Evolutionary conservation across 1,140 invertebrate genomes (phyloP), one percentile per base, ranked within the genome.

Genomic region (Drosophila saltans): DNA sequence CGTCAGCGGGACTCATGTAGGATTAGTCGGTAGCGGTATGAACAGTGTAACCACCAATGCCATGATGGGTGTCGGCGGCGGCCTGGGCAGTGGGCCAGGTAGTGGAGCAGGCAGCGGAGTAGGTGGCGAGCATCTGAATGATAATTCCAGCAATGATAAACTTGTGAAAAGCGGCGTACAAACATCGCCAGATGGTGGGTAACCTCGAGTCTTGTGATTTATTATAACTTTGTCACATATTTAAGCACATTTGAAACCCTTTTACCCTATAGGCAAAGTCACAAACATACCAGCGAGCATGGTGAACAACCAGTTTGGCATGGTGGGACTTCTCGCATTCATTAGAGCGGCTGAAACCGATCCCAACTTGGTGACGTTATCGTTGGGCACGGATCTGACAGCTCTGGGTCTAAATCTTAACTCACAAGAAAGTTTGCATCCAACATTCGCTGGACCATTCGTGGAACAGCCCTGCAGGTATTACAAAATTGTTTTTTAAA

Each of bases 231-330:
- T 36, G 6, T 24, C 30, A n/a, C 16, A 52, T 24, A 45, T 40
- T 10, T 2, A 16, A 1, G 6, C 39, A 8, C n/a, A 24, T 55
- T 41, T 68, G n/a, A 82, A 92, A 10, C 41, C 10, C 48, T n/a
- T 33, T 48, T 0, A 21, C 39, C 36, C 41, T 65, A 45, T 93
- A 97, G 96, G 96, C 74, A 96, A 97, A 93, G 98, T 99, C 75
- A 98, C 98, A 86, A 99, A 99, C 93, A 99, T 99, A 94, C 99
- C 99, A 56, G 95, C 95, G 62, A 97, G 97, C 92, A 99, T 99
- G 98, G 98, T 99, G 66, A 97, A 97, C 79, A 99, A 99, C 94
- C 98, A 99, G 94, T 99, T 99, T 93, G 99, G 99, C 74, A 99
- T 99, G 94, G 98, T 99, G 70, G 99, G 99, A 39, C 94, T 99